Evolutionary conservation across 2,888 invertebrate genomes (phyloP).

Genomic region (Parelbella ahira): DNA sequence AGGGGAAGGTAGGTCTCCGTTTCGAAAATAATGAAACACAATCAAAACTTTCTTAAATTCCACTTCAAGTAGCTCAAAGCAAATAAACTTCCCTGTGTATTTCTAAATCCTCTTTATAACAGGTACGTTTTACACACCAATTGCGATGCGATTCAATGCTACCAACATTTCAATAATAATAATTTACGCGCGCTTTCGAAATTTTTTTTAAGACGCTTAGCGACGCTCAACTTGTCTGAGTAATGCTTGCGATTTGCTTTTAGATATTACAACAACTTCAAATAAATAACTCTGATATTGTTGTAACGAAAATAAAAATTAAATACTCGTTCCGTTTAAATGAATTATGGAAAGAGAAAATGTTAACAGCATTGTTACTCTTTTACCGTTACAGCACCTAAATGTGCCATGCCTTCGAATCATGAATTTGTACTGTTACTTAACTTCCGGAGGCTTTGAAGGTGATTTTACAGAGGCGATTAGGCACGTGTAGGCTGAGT

Average conservation of each 20-base stretch:
- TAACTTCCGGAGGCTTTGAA: slow-evolving; percentile 13
- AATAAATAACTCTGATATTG: too few relatives aligned
- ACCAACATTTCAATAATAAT: too few relatives aligned
- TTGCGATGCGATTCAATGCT: not conserved
- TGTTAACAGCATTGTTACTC: too few relatives aligned
- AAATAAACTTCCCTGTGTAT: slow-evolving; percentile 11
- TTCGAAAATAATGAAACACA: slow-evolving; percentile 18
- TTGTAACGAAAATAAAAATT: too few relatives aligned
- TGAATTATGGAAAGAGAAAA: too few relatives aligned
- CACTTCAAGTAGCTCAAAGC: not conserved
- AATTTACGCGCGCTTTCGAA: not conserved
- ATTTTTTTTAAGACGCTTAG: not conserved
- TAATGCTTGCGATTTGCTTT: too few relatives aligned
- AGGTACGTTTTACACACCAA: not conserved
- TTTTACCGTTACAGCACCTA: too few relatives aligned
- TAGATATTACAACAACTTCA: too few relatives aligned
- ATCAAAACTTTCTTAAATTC: slow-evolving; percentile 18
- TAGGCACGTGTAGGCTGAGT: slow-evolving; percentile 16
- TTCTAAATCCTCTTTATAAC: slow-evolving; percentile 4
- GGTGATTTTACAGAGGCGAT: slow-evolving; percentile 8
- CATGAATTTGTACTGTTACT: slow-evolving; percentile 11
- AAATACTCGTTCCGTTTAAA: too few relatives aligned
- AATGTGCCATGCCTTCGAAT: too few relatives aligned
- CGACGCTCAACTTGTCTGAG: too few relatives aligned
- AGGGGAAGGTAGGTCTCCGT: slow-evolving; percentile 2